Base-by-base conservation (phyloP, 2,797 vertebrate genomes). In the Naso thynnoides region DNA sequence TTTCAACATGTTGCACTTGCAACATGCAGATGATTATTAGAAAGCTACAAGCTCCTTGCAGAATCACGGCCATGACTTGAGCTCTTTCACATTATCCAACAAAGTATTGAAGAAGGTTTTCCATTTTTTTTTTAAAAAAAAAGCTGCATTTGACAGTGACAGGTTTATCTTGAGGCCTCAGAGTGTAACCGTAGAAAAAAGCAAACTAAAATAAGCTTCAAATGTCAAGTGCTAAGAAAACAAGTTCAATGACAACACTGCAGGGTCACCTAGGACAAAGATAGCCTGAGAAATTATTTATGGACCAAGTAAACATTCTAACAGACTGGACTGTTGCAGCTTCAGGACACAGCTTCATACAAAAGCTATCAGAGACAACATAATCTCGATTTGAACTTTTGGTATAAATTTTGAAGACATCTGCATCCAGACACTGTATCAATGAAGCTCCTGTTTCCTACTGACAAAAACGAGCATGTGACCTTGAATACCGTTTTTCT, bases 191-290 rank as follows among this genome's bases (percentile, higher is more conserved):
- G 41, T 49, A 67, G 67, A 69, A 81, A 73, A 64, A 77, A 72
- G 55, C 49, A 16, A 14, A 6, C 89, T 86, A 88, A 82, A 84
- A 76, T 85, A 85, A 89, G 84, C 68, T 63, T 64, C 64, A 82
- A 72, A 87, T 84, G 85, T 81, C 86, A 85, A 54, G 56, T 75
- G 63, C 80, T 55, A 68, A 87, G 87, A 88, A 62, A 89, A 80
- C 71, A 78, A 45, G 54, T 65, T 70, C 76, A 90, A 84, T 82
- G 74, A 44, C 80, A 84, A 54, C 78, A 62, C 56, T 1, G 6
- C 59, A 54, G 57, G 74, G 76, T 81, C 73, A 79, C 15, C 53
- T 6, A 7, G 67, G 56, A 85, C 85, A 81, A 72, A 89, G 69
- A 86, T 62, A 83, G 70, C 49, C 36, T 23, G 23, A 21, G 49